A percentile compares a stretch with the other conserved stretches of the same genome.
Conservation (phyloP, 1,140 invertebrate genomes). For the Papilio polyxenes region DNA sequence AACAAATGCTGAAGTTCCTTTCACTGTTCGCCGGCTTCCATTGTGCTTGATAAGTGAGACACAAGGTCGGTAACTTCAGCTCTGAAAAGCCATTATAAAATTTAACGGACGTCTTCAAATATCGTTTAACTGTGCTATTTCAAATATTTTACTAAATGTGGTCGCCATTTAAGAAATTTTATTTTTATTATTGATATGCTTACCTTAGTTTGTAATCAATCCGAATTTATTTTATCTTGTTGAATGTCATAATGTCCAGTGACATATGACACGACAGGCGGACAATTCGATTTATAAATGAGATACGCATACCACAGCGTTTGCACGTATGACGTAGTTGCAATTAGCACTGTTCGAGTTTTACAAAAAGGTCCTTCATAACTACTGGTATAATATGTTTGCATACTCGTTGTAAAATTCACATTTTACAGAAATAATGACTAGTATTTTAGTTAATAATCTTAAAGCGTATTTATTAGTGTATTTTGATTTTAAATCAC, state of each 20-base stretch:
- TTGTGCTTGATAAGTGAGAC: neutral
- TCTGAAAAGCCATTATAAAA: neutral
- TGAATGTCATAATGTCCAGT: neutral
- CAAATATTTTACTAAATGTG: neutral
- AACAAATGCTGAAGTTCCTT: neutral
- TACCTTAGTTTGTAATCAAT: too few relatives aligned
- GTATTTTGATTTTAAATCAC: neutral
- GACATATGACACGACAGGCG: neutral
- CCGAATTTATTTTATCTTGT: neutral
- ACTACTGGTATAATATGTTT: neutral
- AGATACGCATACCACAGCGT: slow-evolving; percentile 31
- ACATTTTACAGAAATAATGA: slow-evolving; percentile 10
- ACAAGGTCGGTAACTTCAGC: neutral
- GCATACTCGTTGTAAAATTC: neutral
- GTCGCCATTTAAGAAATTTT: too few relatives aligned
- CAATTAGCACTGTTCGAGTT: slow-evolving; percentile 28
- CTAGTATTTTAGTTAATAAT: neutral
- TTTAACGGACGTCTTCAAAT: neutral
- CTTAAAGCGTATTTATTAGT: neutral
- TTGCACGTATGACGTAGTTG: slow-evolving; percentile 10
- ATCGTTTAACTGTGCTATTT: neutral
- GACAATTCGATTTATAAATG: slow-evolving; percentile 1
- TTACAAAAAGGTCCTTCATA: slow-evolving; percentile 30
- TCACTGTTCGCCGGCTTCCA: slow-evolving; percentile 2
- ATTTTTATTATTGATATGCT: too few relatives aligned